Percentiles rank a stretch among this genome's conserved stretches.
These are phyloP conservation scores for Ophion slaviceki DNA, from an alignment of 2,888 invertebrate species.

Conservation along the genomic window DNA sequence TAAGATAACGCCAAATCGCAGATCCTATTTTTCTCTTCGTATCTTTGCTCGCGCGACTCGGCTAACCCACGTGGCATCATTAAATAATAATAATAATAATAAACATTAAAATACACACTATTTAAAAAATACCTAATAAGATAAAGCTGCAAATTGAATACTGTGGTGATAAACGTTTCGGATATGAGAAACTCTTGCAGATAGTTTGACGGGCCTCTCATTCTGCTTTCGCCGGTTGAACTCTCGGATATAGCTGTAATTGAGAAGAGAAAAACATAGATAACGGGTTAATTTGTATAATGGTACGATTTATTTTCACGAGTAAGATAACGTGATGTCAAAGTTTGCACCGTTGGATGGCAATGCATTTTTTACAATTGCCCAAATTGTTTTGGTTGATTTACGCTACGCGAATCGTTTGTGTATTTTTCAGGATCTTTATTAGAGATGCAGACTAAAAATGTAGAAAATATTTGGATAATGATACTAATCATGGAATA, in stretches of 20 bases:
- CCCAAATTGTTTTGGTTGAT: background rate
- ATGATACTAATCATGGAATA: background rate
- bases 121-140: constrained; percentile 76
- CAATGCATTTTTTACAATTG: background rate
- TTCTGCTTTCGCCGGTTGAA: constrained; percentile 82
- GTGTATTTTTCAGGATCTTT: too few species aligned
- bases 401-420: background rate
- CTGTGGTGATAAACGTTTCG: constrained; percentile 81
- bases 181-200: constrained; percentile 66
- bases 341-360: background rate
- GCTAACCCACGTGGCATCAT: constrained; percentile 69
- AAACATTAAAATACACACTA: constrained; percentile 68
- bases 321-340: background rate
- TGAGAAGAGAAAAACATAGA: constrained; percentile 55
- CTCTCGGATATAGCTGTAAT: constrained; percentile 85
- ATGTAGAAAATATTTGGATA: background rate
- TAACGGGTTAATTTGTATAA: background rate
- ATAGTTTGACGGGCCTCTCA: constrained; percentile 71
- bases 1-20: constrained; percentile 28
- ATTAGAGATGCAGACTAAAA: too few species aligned
- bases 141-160: constrained; percentile 83
- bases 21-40: constrained; percentile 10
- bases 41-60: constrained; percentile 28
- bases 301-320: too few species aligned
- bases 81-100: constrained; percentile 74